Evolutionary conservation across 2,888 invertebrate species (phyloP).

Genomic region (Euclidia mi): DNA sequence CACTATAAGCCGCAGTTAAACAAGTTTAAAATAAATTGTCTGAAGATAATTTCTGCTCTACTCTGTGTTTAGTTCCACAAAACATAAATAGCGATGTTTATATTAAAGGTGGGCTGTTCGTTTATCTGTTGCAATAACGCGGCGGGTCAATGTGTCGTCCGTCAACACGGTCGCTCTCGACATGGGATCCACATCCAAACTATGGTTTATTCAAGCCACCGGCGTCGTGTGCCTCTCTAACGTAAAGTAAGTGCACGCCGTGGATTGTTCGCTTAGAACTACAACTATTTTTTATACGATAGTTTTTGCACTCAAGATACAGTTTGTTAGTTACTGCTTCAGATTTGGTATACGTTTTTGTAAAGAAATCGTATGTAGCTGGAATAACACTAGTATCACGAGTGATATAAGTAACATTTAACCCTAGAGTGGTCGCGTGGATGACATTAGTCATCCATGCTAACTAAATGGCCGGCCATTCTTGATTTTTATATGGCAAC

Average conservation of each 20-base stretch:
- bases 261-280: slow-evolving; percentile 59
- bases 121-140: slow-evolving; percentile 59
- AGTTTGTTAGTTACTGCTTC: too few relatives aligned
- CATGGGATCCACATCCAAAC: slow-evolving; percentile 78
- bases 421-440: too few relatives aligned
- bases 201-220: slow-evolving; percentile 79
- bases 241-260: slow-evolving; percentile 62
- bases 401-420: too few relatives aligned
- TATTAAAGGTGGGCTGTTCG: slow-evolving; percentile 23
- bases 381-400: too few relatives aligned
- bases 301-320: too few relatives aligned
- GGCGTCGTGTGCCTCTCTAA: slow-evolving; percentile 63
- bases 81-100: background rate
- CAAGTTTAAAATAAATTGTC: background rate
- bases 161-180: slow-evolving; percentile 76
- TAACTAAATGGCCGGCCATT: too few relatives aligned
- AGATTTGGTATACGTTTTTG: too few relatives aligned
- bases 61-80: slow-evolving; percentile 7
- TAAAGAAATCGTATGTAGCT: too few relatives aligned
- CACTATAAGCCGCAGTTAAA: too few relatives aligned
- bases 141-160: slow-evolving; percentile 59
- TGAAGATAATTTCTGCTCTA: too few relatives aligned
- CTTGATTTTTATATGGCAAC: too few relatives aligned
- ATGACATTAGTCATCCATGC: too few relatives aligned
- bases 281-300: slow-evolving; percentile 15